A percentile compares a stretch with the other conserved stretches of the same genome.
These are phyloP conservation scores for Leiothrix lutea DNA, from an alignment of 2,113 vertebrate species.

Conservation along the genomic window DNA sequence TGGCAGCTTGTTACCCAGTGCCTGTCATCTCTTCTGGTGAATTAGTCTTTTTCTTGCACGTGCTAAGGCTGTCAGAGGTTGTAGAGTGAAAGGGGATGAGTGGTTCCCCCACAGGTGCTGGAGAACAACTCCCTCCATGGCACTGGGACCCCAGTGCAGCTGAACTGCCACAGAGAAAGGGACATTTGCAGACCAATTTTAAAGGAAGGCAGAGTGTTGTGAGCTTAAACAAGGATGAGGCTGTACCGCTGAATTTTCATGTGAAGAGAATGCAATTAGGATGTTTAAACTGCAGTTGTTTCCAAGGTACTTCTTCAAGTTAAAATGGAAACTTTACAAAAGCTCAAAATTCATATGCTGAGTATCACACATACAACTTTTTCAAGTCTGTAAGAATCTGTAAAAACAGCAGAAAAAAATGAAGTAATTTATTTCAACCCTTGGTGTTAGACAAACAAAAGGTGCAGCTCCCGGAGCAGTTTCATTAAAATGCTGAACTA, in stretches of 20 bases:
- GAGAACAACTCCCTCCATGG: background rate
- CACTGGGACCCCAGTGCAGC: background rate
- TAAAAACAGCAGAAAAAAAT: background rate
- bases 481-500: background rate
- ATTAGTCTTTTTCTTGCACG: fast-evolving
- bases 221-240: background rate
- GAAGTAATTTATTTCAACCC: background rate
- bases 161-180: background rate
- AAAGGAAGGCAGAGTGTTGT: background rate
- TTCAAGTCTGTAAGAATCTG: background rate
- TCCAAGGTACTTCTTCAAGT: background rate
- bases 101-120: fast-evolving
- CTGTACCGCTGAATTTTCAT: background rate
- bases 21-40: background rate
- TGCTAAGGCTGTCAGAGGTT: background rate
- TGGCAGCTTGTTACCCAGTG: background rate
- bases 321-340: background rate
- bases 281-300: background rate
- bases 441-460: background rate
- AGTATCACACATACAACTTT: fast-evolving
- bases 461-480: background rate
- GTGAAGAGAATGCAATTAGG: background rate
- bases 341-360: background rate
- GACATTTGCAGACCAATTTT: background rate
- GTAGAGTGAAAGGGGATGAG: background rate